phyloP scores from a whole-genome alignment of 2,888 invertebrate genomes.

The Reticulitermes lucifugus region DNA sequence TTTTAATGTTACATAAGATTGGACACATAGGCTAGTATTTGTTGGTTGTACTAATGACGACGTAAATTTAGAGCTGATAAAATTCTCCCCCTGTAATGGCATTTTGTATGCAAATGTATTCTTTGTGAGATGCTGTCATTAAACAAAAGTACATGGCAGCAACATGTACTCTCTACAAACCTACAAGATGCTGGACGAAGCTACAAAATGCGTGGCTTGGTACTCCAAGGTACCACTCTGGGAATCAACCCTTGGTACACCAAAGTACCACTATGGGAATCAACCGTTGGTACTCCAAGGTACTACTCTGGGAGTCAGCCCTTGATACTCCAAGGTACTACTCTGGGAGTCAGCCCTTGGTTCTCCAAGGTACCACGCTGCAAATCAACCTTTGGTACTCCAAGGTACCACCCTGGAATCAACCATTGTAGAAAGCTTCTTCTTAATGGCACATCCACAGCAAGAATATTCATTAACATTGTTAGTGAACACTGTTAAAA shows the following conservation, averaged over 20 bases:
- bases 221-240: background rate
- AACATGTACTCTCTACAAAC: constrained; percentile 43
- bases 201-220: constrained; percentile 37
- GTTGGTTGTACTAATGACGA: constrained; percentile 44
- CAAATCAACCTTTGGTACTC: background rate
- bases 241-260: background rate
- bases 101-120: constrained; percentile 30
- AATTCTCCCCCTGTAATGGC: constrained; percentile 44
- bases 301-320: background rate
- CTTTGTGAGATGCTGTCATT: constrained; percentile 34
- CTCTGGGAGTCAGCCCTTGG: background rate
- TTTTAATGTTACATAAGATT: constrained; percentile 42
- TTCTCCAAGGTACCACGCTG: background rate
- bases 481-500: background rate
- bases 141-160: constrained; percentile 31
- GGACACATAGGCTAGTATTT: constrained; percentile 50
- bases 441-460: background rate
- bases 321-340: constrained; percentile 4
- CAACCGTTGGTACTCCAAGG: background rate
- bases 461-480: background rate
- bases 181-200: constrained; percentile 47
- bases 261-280: background rate
- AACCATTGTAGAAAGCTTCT: constrained; percentile 33
- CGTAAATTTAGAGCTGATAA: constrained; percentile 49
- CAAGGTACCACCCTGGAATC: constrained; percentile 1